Evolutionary conservation across 2,113 vertebrate species (phyloP).

Genomic region (Puntigrus tetrazona): DNA sequence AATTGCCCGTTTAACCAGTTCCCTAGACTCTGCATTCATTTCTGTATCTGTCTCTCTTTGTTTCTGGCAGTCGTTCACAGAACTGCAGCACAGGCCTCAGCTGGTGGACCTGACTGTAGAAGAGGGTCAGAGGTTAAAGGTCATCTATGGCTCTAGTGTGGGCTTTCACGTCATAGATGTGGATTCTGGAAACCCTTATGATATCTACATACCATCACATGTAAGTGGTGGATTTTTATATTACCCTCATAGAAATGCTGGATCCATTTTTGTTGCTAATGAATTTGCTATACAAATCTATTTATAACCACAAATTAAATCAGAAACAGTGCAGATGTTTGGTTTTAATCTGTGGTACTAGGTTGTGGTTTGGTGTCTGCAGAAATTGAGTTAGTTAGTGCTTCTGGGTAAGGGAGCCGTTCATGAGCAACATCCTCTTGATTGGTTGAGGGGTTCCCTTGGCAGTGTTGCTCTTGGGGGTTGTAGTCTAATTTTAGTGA

Average conservation of each 20-base stretch:
- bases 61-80: conserved; percentile 87
- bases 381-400: conserved; percentile 16
- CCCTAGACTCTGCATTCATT: too few species aligned
- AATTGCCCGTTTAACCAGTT: not conserved
- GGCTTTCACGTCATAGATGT: conserved; percentile 99
- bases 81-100: conserved; percentile 92
- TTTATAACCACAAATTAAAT: not conserved
- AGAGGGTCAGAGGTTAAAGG: conserved; percentile 97
- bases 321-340: not conserved
- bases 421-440: not conserved
- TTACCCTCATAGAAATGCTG: not conserved
- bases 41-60: conserved; percentile 7
- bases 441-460: conserved; percentile 17
- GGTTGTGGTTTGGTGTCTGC: not conserved
- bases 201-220: conserved; percentile 97
- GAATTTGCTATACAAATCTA: not conserved
- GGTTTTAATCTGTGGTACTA: not conserved
- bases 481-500: conserved; percentile 17
- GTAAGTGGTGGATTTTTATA: conserved; percentile 74
- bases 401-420: not conserved
- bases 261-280: not conserved
- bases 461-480: conserved; percentile 3
- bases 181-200: conserved; percentile 96
- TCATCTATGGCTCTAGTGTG: conserved; percentile 95
- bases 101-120: conserved; percentile 97